A percentile compares a stretch with the other conserved stretches of the same genome.
Evolutionary conservation across 1,140 invertebrate genomes (phyloP).

Genomic region (Habropoda laboriosa): DNA sequence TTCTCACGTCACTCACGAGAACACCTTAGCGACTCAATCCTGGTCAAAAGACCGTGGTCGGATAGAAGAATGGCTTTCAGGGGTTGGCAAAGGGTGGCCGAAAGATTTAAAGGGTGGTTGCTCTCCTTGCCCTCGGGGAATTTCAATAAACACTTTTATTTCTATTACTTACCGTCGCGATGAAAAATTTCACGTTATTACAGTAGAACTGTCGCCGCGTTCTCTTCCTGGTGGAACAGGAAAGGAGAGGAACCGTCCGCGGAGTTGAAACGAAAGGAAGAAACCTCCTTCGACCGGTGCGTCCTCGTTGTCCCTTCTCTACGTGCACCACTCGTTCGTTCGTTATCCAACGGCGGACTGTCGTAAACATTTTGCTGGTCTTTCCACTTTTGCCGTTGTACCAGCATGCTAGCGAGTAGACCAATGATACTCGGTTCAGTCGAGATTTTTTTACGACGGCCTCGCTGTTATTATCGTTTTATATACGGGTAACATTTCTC

Average conservation of each 20-base stretch:
- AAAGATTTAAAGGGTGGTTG: not conserved
- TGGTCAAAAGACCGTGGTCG: constrained; percentile 33
- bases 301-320: too few relatives aligned
- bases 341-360: not conserved
- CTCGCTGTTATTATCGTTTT: constrained; percentile 21
- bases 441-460: constrained; percentile 29
- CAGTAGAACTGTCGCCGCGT: not conserved
- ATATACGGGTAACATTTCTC: constrained; percentile 8
- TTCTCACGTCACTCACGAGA: constrained; percentile 65
- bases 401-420: not conserved
- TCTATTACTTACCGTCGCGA: constrained; percentile 43
- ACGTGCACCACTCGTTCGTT: too few relatives aligned
- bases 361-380: constrained; percentile 37
- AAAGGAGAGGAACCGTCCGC: too few relatives aligned
- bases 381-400: not conserved
- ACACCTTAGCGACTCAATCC: constrained; percentile 66
- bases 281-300: not conserved
- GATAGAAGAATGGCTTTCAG: constrained; percentile 59
- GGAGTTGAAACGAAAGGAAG: not conserved
- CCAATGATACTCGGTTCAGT: not conserved
- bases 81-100: not conserved
- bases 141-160: constrained; percentile 71
- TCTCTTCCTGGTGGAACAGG: too few relatives aligned
- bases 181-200: constrained; percentile 59
- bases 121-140: constrained; percentile 48